Evolutionary conservation across 2,797 vertebrate species (phyloP).

Genomic region (Lophotriccus pileatus): DNA sequence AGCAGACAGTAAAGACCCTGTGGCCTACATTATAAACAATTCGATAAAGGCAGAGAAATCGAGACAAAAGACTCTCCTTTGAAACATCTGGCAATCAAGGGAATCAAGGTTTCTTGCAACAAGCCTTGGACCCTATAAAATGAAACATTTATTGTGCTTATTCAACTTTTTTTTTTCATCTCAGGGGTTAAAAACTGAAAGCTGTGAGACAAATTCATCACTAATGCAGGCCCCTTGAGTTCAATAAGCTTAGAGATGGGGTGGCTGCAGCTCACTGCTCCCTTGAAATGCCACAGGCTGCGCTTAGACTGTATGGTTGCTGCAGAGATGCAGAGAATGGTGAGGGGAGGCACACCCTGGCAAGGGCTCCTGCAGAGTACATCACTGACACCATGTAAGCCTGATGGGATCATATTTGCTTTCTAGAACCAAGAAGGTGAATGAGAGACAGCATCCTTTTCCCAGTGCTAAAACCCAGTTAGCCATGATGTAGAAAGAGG

Average conservation of each 20-base stretch:
- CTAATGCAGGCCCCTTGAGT: background rate
- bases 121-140: background rate
- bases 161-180: background rate
- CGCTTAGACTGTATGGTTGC: background rate
- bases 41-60: background rate
- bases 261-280: background rate
- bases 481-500: background rate
- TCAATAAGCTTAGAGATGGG: background rate
- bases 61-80: slow-evolving; percentile 14
- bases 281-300: background rate
- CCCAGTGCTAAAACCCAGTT: background rate
- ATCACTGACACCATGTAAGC: background rate
- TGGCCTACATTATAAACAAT: background rate
- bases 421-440: background rate
- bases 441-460: background rate
- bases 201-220: background rate
- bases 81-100: background rate
- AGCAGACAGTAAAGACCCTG: slow-evolving; percentile 35
- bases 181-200: background rate
- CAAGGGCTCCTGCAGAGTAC: background rate
- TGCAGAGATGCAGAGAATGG: background rate
- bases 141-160: background rate
- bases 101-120: background rate
- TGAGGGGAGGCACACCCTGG: background rate
- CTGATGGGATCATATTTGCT: background rate